Percentiles rank a stretch among this genome's conserved stretches.
Conservation (phyloP, 2,113 vertebrate species). For the Limanda limanda region DNA sequence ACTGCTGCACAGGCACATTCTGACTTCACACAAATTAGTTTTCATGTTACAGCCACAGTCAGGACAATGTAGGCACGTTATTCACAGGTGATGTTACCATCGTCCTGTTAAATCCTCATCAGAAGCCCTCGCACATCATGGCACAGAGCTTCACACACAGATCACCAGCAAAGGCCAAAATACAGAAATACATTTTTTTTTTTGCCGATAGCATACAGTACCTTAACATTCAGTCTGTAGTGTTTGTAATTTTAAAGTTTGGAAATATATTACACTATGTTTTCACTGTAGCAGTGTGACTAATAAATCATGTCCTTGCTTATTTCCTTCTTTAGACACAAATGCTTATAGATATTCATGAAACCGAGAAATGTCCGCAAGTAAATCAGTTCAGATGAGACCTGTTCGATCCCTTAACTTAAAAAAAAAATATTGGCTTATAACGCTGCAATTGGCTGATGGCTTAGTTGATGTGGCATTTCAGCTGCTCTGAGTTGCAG, state of each 20-base stretch:
- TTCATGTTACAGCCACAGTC: slow-evolving; percentile 27
- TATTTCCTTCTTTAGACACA: slow-evolving; percentile 36
- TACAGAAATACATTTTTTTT: slow-evolving; percentile 9
- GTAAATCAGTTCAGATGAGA: slow-evolving; percentile 47
- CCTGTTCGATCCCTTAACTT: slow-evolving; percentile 29
- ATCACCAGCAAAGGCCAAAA: slow-evolving; percentile 41
- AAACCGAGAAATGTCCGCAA: slow-evolving; percentile 47
- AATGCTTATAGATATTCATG: slow-evolving; percentile 27
- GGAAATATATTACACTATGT: slow-evolving; percentile 14
- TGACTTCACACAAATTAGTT: slow-evolving; percentile 16
- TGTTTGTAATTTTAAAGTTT: slow-evolving; percentile 36
- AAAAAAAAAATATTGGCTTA: slow-evolving; percentile 51
- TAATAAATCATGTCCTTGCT: slow-evolving; percentile 41
- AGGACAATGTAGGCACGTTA: slow-evolving; percentile 41
- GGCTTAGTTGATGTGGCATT: slow-evolving; percentile 73
- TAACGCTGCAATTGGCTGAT: slow-evolving; percentile 67
- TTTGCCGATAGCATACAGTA: slow-evolving; percentile 5
- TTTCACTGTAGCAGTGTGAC: slow-evolving; percentile 25
- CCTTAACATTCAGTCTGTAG: slow-evolving; percentile 33
- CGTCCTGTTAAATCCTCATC: slow-evolving; percentile 19
- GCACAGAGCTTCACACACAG: slow-evolving; percentile 36
- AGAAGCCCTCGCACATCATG: slow-evolving; percentile 29
- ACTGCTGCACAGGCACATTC: slow-evolving; percentile 3
- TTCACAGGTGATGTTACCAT: slow-evolving; percentile 1
- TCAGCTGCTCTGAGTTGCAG: slow-evolving; percentile 48